phyloP scores from a whole-genome alignment of 1,140 invertebrate genomes.

The Drosophila murphyi region DNA sequence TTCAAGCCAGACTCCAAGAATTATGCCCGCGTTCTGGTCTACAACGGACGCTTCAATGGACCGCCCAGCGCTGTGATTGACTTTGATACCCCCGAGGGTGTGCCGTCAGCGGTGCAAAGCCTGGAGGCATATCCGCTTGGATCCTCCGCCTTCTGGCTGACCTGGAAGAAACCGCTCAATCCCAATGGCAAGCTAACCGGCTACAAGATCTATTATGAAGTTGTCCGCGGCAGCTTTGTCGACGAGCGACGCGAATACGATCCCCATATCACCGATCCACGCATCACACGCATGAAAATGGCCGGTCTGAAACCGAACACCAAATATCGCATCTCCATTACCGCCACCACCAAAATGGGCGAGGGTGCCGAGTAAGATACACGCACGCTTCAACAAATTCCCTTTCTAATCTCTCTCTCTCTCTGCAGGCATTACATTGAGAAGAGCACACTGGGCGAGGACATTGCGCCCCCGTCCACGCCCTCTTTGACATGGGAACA shows the following conservation, averaged over 20 bases:
- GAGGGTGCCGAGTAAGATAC: conserved; percentile 89
- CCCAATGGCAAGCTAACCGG: conserved; percentile 97
- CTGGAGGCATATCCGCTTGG: conserved; percentile 93
- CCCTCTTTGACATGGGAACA: conserved; percentile 91
- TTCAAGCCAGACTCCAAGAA: conserved; percentile 96
- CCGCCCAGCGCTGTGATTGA: conserved; percentile 93
- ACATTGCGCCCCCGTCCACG: conserved; percentile 88
- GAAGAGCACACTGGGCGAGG: conserved; percentile 88
- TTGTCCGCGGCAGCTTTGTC: conserved; percentile 90
- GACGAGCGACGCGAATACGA: conserved; percentile 89
- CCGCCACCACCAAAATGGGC: conserved; percentile 93
- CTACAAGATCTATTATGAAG: conserved; percentile 96
- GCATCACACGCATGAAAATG: conserved; percentile 92
- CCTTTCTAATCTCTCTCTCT: conserved; percentile 14
- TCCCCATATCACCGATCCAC: conserved; percentile 91
- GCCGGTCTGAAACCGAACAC: conserved; percentile 93
- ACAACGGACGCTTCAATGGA: conserved; percentile 96
- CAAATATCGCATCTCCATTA: conserved; percentile 94
- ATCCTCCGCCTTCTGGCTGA: conserved; percentile 93
- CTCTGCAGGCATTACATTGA: conserved; percentile 90
- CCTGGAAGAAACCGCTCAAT: conserved; percentile 96
- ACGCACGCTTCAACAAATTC: no score
- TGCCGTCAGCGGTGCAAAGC: conserved; percentile 94
- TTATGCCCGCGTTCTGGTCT: conserved; percentile 94
- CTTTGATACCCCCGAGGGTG: conserved; percentile 96